Evolutionary conservation across 1,140 invertebrate genomes (phyloP), one percentile per base, ranked within the genome.

Genomic region (Lordiphosa stackelbergi): DNA sequence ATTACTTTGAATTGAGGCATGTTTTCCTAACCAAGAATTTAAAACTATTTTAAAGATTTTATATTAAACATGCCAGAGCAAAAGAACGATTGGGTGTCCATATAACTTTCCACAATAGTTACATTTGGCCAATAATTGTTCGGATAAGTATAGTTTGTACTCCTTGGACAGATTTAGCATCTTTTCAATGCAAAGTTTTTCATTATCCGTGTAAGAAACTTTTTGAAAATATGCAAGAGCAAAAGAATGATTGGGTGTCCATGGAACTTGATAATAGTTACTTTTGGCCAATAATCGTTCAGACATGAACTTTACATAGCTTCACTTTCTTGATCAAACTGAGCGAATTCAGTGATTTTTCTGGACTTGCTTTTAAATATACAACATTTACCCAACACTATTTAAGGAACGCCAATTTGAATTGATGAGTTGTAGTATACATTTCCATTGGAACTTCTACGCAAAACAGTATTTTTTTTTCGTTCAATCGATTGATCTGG

Each of bases 51-150:
- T 35, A 55, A 72, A 73, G 58, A 53, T 22, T 59, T 59, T 8
- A 60, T 47, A 10, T 59, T 43, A 53, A 81, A 66, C 62, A 64
- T 81, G 75, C 75, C 0, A 81, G 48, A 81, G 71, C 63, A 75
- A 72, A 62, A 46, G 52, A 71, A 66, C 54, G 68, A 73, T 83
- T 83, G 77, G 77, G 77, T 83, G 77, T 63, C 71, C 77, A 73
- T 57, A 60, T 83, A 77, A 77, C 72, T 73, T 4, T n/a, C 16
- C 51, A 9, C 13, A 40, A 84, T 77, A 78, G 77, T 84, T 84
- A 84, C 24, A 61, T 54, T 81, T 84, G 78, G 78, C 78, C 69
- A 71, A 72, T 71, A 60, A 72, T 71, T 51, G 46, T 60, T 71
- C 37, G 53, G 66, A 69, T 36, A 71, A 22, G 9, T 53, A 10